Evolutionary conservation across 2,113 vertebrate species (phyloP).

Genomic region (Paraplagusia blochii): DNA sequence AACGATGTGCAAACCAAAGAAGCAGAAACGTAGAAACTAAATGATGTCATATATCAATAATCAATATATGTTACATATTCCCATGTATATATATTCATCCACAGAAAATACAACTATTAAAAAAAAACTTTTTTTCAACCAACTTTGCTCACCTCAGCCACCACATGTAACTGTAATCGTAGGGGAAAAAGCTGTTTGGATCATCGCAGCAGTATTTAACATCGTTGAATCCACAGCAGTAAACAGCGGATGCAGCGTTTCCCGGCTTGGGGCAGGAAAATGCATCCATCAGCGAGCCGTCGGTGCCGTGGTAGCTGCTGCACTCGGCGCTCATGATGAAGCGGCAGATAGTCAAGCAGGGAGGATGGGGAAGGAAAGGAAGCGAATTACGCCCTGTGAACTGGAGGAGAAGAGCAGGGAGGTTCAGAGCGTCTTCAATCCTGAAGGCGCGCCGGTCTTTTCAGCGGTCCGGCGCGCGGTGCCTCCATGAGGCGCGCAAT

Average conservation of each 20-base stretch:
- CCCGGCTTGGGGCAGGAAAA: constrained; percentile 85
- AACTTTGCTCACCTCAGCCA: constrained; percentile 84
- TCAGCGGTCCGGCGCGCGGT: too few species aligned
- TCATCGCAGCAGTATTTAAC: constrained; percentile 93
- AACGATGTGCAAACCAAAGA: too few species aligned
- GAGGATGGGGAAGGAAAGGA: not conserved
- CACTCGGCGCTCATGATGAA: constrained; percentile 81
- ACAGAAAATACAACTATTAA: not conserved
- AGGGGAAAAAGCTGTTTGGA: constrained; percentile 89
- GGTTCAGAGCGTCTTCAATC: not conserved
- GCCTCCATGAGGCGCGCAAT: too few species aligned
- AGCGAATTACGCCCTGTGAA: not conserved
- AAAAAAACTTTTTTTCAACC: not conserved
- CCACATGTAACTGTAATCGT: constrained; percentile 92
- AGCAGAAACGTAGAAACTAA: too few species aligned
- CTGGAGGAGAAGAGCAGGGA: not conserved
- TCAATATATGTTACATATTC: too few species aligned
- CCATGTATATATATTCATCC: too few species aligned
- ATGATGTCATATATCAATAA: too few species aligned
- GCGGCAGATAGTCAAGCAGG: rapidly evolving
- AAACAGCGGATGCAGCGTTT: constrained; percentile 75
- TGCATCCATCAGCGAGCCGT: constrained; percentile 74
- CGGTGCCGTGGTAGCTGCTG: constrained; percentile 81
- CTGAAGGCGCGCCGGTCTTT: too few species aligned
- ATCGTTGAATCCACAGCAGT: constrained; percentile 92